These are phyloP conservation scores for Nipponacmea schrenckii DNA, from an alignment of 2,888 invertebrate genomes.

Conservation along the genomic window DNA sequence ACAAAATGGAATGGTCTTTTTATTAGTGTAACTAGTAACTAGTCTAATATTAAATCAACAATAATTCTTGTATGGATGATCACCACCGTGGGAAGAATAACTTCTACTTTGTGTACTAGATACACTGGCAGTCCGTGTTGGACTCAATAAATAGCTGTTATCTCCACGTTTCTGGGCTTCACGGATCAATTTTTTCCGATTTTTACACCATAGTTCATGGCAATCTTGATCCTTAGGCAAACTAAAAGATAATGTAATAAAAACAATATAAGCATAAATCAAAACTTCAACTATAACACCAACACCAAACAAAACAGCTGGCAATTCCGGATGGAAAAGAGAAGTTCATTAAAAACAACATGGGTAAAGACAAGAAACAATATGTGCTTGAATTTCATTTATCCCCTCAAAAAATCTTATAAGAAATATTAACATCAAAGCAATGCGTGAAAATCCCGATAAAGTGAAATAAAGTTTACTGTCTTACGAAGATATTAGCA, in stretches of 20 bases:
- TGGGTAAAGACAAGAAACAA: background rate
- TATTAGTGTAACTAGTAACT: too few relatives aligned
- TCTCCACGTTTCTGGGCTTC: slow-evolving; percentile 25
- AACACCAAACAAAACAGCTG: background rate
- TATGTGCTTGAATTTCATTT: too few relatives aligned
- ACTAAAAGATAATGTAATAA: slow-evolving; percentile 50
- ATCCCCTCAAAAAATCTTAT: too few relatives aligned
- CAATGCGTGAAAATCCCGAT: background rate
- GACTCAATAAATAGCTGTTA: slow-evolving; percentile 9
- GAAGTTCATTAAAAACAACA: background rate
- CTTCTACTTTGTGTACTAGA: background rate
- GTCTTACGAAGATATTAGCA: background rate
- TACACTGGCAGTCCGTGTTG: background rate
- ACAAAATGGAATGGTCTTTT: background rate
- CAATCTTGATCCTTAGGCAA: slow-evolving; percentile 98
- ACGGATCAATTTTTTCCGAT: slow-evolving; percentile 75
- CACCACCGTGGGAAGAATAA: too few relatives aligned
- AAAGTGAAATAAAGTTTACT: background rate
- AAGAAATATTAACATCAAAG: background rate
- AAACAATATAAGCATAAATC: too few relatives aligned
- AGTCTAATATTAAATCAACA: too few relatives aligned
- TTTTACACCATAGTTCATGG: slow-evolving; percentile 99
- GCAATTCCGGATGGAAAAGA: background rate
- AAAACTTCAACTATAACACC: background rate
- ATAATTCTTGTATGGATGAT: too few relatives aligned